A percentile compares a stretch with the other conserved stretches of the same genome.
Conservation (phyloP, 2,113 vertebrate genomes). For the Ictalurus furcatus region DNA sequence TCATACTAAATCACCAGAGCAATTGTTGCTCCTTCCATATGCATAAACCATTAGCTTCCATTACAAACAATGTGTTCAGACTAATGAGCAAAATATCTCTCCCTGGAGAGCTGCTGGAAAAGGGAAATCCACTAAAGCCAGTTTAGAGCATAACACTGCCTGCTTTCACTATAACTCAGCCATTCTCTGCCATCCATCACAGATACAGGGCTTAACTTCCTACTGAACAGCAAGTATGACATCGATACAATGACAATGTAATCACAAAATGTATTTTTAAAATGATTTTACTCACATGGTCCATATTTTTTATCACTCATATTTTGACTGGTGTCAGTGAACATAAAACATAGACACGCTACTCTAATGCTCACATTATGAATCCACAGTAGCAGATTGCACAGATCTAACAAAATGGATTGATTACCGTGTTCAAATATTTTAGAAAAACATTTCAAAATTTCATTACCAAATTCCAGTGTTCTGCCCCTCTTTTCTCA, state of each 20-base stretch:
- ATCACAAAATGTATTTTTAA: neutral
- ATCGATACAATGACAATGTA: neutral
- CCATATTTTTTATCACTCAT: neutral
- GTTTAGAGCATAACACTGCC: constrained; percentile 63
- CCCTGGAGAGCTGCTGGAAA: constrained; percentile 47
- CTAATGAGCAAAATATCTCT: constrained; percentile 71
- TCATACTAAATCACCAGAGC: constrained; percentile 72
- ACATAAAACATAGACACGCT: neutral
- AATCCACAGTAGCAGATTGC: neutral
- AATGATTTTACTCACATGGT: neutral
- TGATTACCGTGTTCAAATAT: constrained; percentile 33
- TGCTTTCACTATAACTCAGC: constrained; percentile 31
- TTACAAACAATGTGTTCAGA: constrained; percentile 70
- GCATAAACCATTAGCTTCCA: constrained; percentile 73
- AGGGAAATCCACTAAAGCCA: constrained; percentile 70
- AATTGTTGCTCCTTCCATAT: constrained; percentile 65
- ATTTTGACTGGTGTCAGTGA: neutral
- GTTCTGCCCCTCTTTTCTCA: constrained; percentile 24
- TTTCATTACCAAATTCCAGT: constrained; percentile 27
- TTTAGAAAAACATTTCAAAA: constrained; percentile 6
- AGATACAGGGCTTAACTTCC: neutral
- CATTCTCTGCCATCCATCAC: constrained; percentile 53
- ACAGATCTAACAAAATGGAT: neutral
- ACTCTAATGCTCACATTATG: neutral
- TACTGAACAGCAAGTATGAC: neutral